Base-by-base conservation (phyloP, 2,888 invertebrate species). In the Beris chalybata region DNA sequence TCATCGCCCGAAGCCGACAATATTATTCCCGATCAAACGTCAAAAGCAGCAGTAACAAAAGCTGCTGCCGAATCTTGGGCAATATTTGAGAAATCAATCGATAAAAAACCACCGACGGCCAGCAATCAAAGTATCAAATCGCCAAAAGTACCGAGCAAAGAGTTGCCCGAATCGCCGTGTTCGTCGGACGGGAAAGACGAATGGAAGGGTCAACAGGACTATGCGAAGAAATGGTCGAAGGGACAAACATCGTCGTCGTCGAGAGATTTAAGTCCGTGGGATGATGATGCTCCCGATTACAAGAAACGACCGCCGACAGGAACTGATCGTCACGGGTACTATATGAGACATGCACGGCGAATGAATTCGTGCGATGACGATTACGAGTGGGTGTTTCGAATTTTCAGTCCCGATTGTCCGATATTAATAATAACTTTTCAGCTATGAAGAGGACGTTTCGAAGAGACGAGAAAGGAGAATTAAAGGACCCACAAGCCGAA, bases 231-330 rank as follows among this genome's bases (percentile, higher is more conserved):
- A 71, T 81, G 85, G 83, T 83, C 75, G 73, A 83, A 82, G 78
- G 85, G 85, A 15, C 87, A 87, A 77, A 86, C 89, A 0, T 88
- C 89, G 0, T 89, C 89, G 0, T 89, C 89, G 6, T 89, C 90
- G 0, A 83, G 91, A 0, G 92, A 92, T 76, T 86, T 88, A 29
- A 90, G 92, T 55, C 90, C 91, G 3, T 92, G 92, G 92, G 91
- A 92, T 69, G 89, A 89, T 70, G 92, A 92, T 73, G 82, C 72
- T 74, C 83, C 80, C 69, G 87, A 82, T 72, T 84, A 82, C 76
- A 81, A 76, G 76, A 82, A 79, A 80, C 83, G 76, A 38, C 76
- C 76, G 15, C 71, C 73, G 22, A 64, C 70, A 38, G 64, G 69
- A 29, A 71, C 56, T 56, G 79, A 78, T 68, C 74, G 78, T 0